These are phyloP conservation scores for Drosophila quasianomalipes DNA, from an alignment of 2,888 invertebrate genomes.

Conservation along the genomic window DNA sequence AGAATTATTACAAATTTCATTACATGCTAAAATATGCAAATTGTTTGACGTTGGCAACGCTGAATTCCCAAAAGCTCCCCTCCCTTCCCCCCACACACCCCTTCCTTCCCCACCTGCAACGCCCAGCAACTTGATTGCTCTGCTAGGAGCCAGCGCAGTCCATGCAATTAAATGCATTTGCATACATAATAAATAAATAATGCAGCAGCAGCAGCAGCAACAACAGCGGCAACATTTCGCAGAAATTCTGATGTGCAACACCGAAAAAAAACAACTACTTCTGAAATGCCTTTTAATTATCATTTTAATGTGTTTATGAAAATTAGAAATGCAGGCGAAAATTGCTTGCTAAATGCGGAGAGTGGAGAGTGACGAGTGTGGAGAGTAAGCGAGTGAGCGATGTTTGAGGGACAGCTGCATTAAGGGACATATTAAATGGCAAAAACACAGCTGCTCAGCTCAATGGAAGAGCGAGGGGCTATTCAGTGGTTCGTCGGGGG, in stretches of 20 bases:
- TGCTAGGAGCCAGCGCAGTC: slow-evolving; percentile 33
- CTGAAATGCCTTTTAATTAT: slow-evolving; percentile 77
- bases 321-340: slow-evolving; percentile 77
- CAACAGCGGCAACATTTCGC: slow-evolving; percentile 37
- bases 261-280: slow-evolving; percentile 18
- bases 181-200: slow-evolving; percentile 82
- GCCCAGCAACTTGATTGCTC: not conserved
- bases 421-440: slow-evolving; percentile 37
- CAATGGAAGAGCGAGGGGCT: slow-evolving; percentile 32
- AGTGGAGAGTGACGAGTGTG: not conserved
- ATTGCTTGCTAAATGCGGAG: slow-evolving; percentile 63
- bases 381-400: not conserved
- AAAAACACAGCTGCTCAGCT: slow-evolving; percentile 43
- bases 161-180: slow-evolving; percentile 83
- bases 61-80: slow-evolving; percentile 12
- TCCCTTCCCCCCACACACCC: not conserved
- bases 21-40: slow-evolving; percentile 82
- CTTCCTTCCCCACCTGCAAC: not conserved
- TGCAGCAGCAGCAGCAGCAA: slow-evolving; percentile 54
- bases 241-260: slow-evolving; percentile 20
- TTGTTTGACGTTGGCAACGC: slow-evolving; percentile 67
- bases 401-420: slow-evolving; percentile 63
- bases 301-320: slow-evolving; percentile 82
- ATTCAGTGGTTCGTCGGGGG: slow-evolving; percentile 33
- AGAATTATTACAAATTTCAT: slow-evolving; percentile 83